Conservation (phyloP, 2,888 invertebrate species). For the Mamestra brassicae region DNA sequence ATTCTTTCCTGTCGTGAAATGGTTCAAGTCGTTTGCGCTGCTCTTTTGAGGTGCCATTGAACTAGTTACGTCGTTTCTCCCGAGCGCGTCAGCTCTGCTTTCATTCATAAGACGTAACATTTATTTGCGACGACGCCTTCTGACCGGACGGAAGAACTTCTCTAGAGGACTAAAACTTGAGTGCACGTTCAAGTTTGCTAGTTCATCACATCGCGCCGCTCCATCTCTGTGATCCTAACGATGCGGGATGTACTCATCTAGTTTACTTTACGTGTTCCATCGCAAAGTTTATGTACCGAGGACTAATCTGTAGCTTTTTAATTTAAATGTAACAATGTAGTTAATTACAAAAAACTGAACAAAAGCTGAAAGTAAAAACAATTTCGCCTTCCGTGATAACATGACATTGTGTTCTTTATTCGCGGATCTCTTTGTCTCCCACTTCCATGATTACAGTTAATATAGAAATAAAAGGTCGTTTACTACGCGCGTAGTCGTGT, state of each 20-base stretch:
- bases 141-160: constrained; percentile 33
- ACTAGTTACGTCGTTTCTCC: constrained; percentile 38
- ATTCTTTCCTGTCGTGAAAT: constrained; percentile 43
- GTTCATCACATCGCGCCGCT: constrained; percentile 32
- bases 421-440: constrained; percentile 50
- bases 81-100: constrained; percentile 22
- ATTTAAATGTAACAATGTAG: constrained; percentile 54
- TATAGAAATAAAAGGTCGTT: constrained; percentile 38
- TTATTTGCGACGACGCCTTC: constrained; percentile 36
- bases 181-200: constrained; percentile 36
- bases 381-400: constrained; percentile 46
- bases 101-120: constrained; percentile 39
- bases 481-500: constrained; percentile 39
- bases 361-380: constrained; percentile 58
- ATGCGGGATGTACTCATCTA: constrained; percentile 30
- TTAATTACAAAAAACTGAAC: constrained; percentile 52
- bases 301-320: constrained; percentile 50
- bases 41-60: constrained; percentile 52
- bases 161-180: constrained; percentile 37
- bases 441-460: constrained; percentile 47
- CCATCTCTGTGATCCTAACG: constrained; percentile 18
- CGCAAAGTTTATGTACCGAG: constrained; percentile 26
- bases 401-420: constrained; percentile 58
- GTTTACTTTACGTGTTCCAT: constrained; percentile 28
- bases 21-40: constrained; percentile 39